Evolutionary conservation across 2,888 invertebrate genomes (phyloP).

Genomic region (Ophion ventricosus): DNA sequence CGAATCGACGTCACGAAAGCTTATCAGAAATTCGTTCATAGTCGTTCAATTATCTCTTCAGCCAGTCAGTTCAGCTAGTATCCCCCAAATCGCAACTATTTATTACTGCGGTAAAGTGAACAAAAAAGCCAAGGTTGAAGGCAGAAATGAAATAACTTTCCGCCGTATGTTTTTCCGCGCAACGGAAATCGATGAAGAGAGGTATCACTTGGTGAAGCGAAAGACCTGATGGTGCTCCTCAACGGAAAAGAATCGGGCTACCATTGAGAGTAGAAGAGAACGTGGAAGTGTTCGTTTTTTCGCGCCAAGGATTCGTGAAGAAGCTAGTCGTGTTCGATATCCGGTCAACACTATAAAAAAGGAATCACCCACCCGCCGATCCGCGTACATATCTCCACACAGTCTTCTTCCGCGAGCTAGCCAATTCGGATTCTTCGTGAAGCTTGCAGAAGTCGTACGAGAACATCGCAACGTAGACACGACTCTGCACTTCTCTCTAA

Average conservation of each 20-base stretch:
- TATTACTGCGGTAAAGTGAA: not conserved
- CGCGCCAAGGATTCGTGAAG: constrained; percentile 48
- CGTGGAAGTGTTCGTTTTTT: constrained; percentile 60
- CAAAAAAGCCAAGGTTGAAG: not conserved
- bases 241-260: constrained; percentile 41
- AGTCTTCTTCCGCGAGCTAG: constrained; percentile 39
- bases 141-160: constrained; percentile 3
- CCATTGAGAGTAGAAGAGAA: constrained; percentile 30
- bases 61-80: no score
- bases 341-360: constrained; percentile 43
- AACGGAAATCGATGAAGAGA: constrained; percentile 24
- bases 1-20: not conserved
- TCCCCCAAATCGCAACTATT: not conserved
- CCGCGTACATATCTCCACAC: constrained; percentile 23
- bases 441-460: constrained; percentile 65
- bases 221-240: constrained; percentile 16
- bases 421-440: constrained; percentile 58
- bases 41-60: not conserved
- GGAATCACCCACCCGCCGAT: constrained; percentile 14
- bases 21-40: no score
- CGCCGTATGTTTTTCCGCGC: not conserved
- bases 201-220: constrained; percentile 11
- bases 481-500: constrained; percentile 75
- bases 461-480: constrained; percentile 68
- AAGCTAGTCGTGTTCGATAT: constrained; percentile 62